Conservation (phyloP, 2,113 vertebrate genomes). For the Cephalopterus ornatus region DNA sequence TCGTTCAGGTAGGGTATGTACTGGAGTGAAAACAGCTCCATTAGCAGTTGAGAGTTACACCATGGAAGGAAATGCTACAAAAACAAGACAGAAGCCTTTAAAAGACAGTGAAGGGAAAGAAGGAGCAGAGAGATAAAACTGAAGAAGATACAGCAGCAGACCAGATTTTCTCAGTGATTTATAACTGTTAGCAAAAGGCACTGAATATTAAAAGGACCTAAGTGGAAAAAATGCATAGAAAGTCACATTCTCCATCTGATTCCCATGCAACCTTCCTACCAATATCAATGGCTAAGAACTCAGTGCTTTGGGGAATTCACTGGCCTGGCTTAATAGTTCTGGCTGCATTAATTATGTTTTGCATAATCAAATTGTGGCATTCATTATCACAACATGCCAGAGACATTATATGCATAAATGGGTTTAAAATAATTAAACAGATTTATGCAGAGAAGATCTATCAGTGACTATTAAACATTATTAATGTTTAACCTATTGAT, state of each 20-base stretch:
- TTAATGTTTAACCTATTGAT: background rate
- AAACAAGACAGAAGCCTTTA: background rate
- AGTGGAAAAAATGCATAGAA: background rate
- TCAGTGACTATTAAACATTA: background rate
- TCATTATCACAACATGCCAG: background rate
- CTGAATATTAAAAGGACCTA: background rate
- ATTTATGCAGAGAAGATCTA: background rate
- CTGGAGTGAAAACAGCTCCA: background rate
- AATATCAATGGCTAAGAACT: background rate
- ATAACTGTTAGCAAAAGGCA: background rate
- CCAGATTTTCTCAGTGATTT: background rate
- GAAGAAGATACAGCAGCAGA: background rate
- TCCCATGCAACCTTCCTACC: background rate
- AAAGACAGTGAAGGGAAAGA: background rate
- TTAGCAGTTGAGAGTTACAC: background rate
- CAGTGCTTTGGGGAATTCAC: background rate
- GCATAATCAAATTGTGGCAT: background rate
- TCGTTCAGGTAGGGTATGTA: background rate
- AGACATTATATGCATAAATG: background rate
- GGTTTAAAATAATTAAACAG: background rate
- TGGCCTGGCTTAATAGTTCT: background rate
- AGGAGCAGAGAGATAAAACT: background rate
- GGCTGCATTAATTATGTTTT: background rate
- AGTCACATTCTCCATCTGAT: background rate
- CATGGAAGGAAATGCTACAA: background rate